Conservation (phyloP, 2,113 vertebrate species). For the Cryptotis parvus region DNA sequence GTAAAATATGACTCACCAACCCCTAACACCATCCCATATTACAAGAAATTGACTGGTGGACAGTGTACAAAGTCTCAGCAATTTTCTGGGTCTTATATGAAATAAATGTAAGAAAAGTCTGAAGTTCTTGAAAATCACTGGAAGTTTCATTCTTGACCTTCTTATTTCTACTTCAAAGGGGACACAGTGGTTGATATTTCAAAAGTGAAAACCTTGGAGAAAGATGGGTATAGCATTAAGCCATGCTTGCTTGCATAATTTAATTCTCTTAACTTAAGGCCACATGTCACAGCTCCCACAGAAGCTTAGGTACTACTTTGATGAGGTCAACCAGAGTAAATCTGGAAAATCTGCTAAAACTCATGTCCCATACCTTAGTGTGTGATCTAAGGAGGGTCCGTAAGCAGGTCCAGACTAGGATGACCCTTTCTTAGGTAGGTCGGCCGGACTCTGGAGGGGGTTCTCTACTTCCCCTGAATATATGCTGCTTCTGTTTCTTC, state of each 20-base stretch:
- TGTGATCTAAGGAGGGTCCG: neutral
- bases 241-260: neutral
- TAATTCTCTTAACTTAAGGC: neutral
- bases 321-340: neutral
- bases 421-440: neutral
- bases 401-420: neutral
- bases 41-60: neutral
- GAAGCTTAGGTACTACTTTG: neutral
- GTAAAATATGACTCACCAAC: neutral
- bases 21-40: neutral
- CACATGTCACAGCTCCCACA: neutral
- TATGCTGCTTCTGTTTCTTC: neutral
- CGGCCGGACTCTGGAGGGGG: neutral
- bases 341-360: neutral
- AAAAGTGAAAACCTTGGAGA: neutral
- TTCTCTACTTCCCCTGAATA: neutral
- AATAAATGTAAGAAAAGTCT: neutral
- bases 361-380: too few relatives aligned
- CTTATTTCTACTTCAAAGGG: neutral
- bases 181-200: neutral
- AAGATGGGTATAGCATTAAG: neutral
- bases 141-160: neutral
- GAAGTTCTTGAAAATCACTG: neutral
- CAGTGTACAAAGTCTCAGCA: neutral
- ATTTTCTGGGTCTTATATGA: neutral